Percentiles rank a stretch among this genome's conserved stretches.
Evolutionary conservation across 2,113 vertebrate species (phyloP).

Genomic region (Hiodon tergisus): DNA sequence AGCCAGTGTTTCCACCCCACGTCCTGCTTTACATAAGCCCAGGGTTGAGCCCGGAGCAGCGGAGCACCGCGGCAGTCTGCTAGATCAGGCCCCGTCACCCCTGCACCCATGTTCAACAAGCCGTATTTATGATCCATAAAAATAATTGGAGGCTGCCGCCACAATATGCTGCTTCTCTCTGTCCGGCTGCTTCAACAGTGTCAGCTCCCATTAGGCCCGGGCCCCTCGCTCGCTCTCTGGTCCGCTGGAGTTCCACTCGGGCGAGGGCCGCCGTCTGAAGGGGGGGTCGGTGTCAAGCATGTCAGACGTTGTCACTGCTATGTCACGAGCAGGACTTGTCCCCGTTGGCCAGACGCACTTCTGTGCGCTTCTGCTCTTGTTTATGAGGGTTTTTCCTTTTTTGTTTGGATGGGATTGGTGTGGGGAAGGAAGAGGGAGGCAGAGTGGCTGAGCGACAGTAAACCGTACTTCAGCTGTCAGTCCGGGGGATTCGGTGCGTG

Average conservation of each 20-base stretch:
- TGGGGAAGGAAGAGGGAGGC: too few relatives aligned
- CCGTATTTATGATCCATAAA: conserved; percentile 63
- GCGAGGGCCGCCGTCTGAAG: conserved; percentile 9
- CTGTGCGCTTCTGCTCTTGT: neutral
- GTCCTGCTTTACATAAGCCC: conserved; percentile 16
- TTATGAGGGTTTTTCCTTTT: conserved; percentile 22
- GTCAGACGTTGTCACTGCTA: neutral
- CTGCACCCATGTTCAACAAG: conserved; percentile 59
- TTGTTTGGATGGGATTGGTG: too few relatives aligned
- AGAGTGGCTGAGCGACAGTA: too few relatives aligned
- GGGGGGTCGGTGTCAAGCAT: neutral
- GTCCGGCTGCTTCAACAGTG: conserved; percentile 55
- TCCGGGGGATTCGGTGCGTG: too few relatives aligned
- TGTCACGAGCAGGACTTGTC: neutral
- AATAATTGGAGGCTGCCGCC: conserved; percentile 65
- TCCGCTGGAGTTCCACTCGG: conserved; percentile 26
- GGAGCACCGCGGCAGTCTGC: conserved; percentile 54
- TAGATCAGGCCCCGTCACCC: conserved; percentile 62
- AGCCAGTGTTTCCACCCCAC: too few relatives aligned
- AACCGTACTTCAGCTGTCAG: too few relatives aligned
- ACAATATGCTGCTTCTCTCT: conserved; percentile 51
- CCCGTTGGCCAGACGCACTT: too few relatives aligned
- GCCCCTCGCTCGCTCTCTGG: conserved; percentile 10
- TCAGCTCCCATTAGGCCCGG: conserved; percentile 55
- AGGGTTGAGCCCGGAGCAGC: neutral